Evolutionary conservation across 2,797 vertebrate genomes (phyloP).

Genomic region (Vultur gryphus): DNA sequence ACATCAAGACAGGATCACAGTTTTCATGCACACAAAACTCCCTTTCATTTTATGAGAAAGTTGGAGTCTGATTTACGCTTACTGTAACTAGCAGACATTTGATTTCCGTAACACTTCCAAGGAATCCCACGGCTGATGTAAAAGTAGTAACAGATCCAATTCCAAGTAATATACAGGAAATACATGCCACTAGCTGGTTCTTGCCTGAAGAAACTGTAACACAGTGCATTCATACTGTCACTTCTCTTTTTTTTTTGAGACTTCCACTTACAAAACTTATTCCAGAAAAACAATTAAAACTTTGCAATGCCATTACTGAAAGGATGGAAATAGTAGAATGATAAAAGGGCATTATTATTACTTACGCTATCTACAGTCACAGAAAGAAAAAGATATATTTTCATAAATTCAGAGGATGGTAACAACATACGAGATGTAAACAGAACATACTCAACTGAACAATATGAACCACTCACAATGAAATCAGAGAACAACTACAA

Average conservation of each 20-base stretch:
- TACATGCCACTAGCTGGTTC: not conserved
- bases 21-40: not conserved
- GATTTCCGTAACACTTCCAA: constrained; percentile 35
- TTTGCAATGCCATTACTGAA: not conserved
- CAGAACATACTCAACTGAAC: not conserved
- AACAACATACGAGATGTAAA: not conserved
- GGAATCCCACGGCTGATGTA: not conserved
- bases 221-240: not conserved
- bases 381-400: not conserved
- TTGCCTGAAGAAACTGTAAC: not conserved
- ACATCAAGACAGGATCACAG: not conserved
- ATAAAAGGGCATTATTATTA: not conserved
- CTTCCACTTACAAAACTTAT: not conserved
- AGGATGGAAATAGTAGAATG: not conserved
- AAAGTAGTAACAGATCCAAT: not conserved
- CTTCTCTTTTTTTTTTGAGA: not conserved
- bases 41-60: not conserved
- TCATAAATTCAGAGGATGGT: not conserved
- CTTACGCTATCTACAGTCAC: not conserved
- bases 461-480: not conserved
- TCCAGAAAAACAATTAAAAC: not conserved
- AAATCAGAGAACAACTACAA: not conserved
- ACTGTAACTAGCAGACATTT: not conserved
- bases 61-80: not conserved
- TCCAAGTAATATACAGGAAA: constrained; percentile 33